These are phyloP conservation scores for Eriosoma lanigerum DNA, from an alignment of 1,140 invertebrate species.

Conservation along the genomic window DNA sequence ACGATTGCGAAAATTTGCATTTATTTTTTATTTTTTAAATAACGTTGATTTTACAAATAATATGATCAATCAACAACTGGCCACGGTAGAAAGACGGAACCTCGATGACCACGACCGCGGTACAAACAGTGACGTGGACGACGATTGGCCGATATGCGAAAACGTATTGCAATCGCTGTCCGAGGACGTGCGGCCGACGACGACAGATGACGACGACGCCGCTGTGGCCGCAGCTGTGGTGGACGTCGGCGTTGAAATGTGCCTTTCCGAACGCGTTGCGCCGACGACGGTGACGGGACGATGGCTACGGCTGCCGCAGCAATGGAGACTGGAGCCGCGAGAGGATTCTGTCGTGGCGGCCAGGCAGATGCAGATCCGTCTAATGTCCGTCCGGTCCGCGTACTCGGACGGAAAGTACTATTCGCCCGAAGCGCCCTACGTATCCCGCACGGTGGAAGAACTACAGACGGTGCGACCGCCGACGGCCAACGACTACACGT, in stretches of 20 bases:
- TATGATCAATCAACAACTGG: too few species aligned
- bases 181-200: not conserved
- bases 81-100: not conserved
- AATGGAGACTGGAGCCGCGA: not conserved
- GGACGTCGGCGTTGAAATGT: not conserved
- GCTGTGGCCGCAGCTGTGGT: not conserved
- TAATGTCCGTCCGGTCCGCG: conserved; percentile 14
- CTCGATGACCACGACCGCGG: accelerated
- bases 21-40: too few species aligned
- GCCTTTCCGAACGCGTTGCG: not conserved
- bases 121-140: too few species aligned
- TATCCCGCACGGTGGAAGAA: conserved; percentile 44
- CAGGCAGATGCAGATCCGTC: not conserved
- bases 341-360: not conserved
- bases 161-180: not conserved
- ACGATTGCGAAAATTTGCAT: too few species aligned
- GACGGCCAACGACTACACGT: not conserved
- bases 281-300: not conserved
- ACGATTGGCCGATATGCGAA: not conserved
- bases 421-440: not conserved
- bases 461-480: not conserved
- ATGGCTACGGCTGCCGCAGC: not conserved
- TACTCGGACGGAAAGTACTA: conserved; percentile 24
- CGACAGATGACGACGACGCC: too few species aligned
- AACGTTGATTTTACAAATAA: too few species aligned